Conservation (phyloP, 1,140 invertebrate genomes). For the Gyrodactylus bullatarudis region DNA sequence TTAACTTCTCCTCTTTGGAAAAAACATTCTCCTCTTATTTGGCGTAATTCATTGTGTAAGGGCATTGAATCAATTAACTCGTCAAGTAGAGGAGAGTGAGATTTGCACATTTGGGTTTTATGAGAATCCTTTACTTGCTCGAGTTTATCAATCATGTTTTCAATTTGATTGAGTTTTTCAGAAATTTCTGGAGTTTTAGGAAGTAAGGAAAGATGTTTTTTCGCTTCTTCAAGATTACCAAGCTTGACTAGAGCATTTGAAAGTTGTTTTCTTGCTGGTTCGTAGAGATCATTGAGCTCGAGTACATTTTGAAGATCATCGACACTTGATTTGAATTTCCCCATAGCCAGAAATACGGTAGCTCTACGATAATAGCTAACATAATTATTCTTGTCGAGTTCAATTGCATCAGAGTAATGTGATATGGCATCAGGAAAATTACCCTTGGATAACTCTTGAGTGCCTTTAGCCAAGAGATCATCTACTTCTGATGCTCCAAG, state of each 20-base stretch:
- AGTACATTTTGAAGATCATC: conserved; percentile 34
- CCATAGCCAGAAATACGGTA: conserved; percentile 72
- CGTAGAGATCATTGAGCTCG: not conserved
- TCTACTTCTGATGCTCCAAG: conserved; percentile 31
- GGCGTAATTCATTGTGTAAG: not conserved
- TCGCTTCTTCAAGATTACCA: not conserved
- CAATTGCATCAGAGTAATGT: conserved; percentile 87
- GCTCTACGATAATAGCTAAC: conserved; percentile 45
- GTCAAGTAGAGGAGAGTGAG: not conserved
- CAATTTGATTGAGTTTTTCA: not conserved
- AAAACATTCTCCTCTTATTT: not conserved
- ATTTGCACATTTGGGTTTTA: not conserved
- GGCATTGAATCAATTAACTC: not conserved
- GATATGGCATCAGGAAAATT: conserved; percentile 73
- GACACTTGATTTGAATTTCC: conserved; percentile 68
- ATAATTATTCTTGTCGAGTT: conserved; percentile 75
- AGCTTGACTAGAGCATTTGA: not conserved
- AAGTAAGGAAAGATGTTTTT: not conserved
- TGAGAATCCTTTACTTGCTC: not conserved
- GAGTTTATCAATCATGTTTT: not conserved
- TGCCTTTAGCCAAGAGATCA: conserved; percentile 61
- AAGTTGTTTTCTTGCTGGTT: not conserved
- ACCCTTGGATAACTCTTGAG: conserved; percentile 49
- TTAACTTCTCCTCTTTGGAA: not conserved
- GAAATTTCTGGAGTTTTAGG: not conserved